Base-by-base conservation (phyloP, 2,888 invertebrate species). In the Watsonalla cultraria region DNA sequence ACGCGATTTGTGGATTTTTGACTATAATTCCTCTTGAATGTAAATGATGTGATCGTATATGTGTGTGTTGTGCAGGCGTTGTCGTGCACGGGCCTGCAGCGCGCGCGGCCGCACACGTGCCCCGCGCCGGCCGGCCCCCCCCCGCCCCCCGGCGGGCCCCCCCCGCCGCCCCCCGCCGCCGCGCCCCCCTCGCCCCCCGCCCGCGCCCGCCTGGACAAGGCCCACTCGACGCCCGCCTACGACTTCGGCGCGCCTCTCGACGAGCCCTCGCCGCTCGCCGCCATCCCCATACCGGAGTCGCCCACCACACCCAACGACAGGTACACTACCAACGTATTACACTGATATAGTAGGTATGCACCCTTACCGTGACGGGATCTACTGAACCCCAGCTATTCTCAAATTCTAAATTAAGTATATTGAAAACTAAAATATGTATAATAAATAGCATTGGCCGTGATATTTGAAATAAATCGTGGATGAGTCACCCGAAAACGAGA, bases 221-320 rank as follows among this genome's bases (percentile, higher is more conserved):
- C 94, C 68, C 93, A 95, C 78, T 96, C 96, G 64, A 95, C 96
- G n/a, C 96, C 96, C 2, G 95, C 95, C 0, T 96, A 96, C 80
- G 95, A 95, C 80, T 90, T 92, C 49, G 91, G 84, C 54, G 87
- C 62, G 4, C 52, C 91, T 51, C 60, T 68, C 8, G 74, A 68
- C 39, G 58, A 54, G 51, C 66, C 67, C 7, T 70, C 66, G 6
- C 51, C 71, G 37, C 73, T 77, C 9, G 66, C 70, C 52, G 64
- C 79, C 51, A 80, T 79, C 62, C 64, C 78, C 54, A 85, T 86
- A 42, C 87, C 87, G 8, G 86, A 86, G 68, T 83, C 87, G 0
- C 86, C 86, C 42, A 73, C 73, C 52, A 70, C 79, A 33, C 81
- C 80, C 11, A 61, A 69, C 0, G 78, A 76, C 55, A 71, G 42